These are phyloP conservation scores for Eulemur rufifrons DNA, from an alignment of 2,113 vertebrate species.

Conservation along the genomic window DNA sequence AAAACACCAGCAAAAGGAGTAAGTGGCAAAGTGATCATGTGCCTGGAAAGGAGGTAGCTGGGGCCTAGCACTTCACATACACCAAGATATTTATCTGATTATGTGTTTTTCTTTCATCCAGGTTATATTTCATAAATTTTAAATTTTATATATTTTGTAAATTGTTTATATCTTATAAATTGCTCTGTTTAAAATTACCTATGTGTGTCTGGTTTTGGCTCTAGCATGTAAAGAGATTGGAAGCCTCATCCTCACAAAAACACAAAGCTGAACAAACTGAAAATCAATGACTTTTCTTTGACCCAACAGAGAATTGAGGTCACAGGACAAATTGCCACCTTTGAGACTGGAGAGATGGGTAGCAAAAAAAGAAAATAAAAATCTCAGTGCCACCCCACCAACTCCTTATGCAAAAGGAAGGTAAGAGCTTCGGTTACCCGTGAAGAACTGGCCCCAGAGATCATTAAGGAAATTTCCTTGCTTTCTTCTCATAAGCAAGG, in stretches of 20 bases:
- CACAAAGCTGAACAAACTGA: background rate
- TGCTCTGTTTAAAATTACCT: background rate
- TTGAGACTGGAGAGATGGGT: background rate
- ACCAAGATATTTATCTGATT: background rate
- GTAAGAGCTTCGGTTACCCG: too few relatives aligned
- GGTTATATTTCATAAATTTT: background rate
- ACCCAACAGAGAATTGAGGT: background rate
- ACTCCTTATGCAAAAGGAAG: too few relatives aligned
- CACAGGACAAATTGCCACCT: background rate
- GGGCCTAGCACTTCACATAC: background rate
- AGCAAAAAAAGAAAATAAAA: too few relatives aligned
- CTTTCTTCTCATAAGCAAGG: too few relatives aligned
- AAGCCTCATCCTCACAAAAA: background rate
- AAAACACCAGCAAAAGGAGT: background rate
- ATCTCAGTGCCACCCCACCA: too few relatives aligned
- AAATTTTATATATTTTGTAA: too few relatives aligned
- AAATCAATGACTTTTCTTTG: background rate
- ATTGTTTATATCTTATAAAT: background rate
- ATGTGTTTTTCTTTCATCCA: background rate
- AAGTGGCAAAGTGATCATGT: background rate
- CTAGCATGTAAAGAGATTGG: background rate
- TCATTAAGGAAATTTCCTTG: too few relatives aligned
- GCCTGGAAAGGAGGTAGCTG: background rate
- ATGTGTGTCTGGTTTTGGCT: background rate
- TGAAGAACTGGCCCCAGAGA: too few relatives aligned